Evolutionary conservation across 2,888 invertebrate species (phyloP).

Genomic region (Prenolepis imparis): DNA sequence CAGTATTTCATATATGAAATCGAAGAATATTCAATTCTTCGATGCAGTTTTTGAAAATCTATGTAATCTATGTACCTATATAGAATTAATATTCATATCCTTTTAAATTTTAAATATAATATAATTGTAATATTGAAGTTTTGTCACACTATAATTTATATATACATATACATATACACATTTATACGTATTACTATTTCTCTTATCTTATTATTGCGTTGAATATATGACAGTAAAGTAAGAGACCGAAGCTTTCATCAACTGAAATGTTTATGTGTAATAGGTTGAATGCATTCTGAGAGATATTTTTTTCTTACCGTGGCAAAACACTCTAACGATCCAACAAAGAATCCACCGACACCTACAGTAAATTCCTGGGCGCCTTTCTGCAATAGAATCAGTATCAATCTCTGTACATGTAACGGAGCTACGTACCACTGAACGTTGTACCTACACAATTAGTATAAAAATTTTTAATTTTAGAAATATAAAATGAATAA

Average conservation of each 20-base stretch:
- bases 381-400: constrained; percentile 13
- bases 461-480: background rate
- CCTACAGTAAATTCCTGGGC: background rate
- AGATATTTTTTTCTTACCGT: background rate
- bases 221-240: constrained; percentile 33
- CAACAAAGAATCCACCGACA: background rate
- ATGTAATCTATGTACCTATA: too few relatives aligned
- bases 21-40: too few relatives aligned
- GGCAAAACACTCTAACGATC: background rate
- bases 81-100: too few relatives aligned
- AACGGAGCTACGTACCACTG: background rate
- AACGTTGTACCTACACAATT: background rate
- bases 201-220: too few relatives aligned
- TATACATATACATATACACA: too few relatives aligned
- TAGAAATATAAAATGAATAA: background rate
- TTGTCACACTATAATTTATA: too few relatives aligned
- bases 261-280: background rate
- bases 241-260: background rate
- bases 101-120: too few relatives aligned
- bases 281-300: background rate
- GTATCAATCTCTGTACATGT: constrained; percentile 24
- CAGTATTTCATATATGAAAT: too few relatives aligned
- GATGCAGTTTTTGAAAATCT: too few relatives aligned
- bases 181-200: too few relatives aligned
- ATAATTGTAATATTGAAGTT: too few relatives aligned